A percentile compares a stretch with the other conserved stretches of the same genome.
phyloP scores from a whole-genome alignment of 2,797 vertebrate species.

The Acomys russatus region DNA sequence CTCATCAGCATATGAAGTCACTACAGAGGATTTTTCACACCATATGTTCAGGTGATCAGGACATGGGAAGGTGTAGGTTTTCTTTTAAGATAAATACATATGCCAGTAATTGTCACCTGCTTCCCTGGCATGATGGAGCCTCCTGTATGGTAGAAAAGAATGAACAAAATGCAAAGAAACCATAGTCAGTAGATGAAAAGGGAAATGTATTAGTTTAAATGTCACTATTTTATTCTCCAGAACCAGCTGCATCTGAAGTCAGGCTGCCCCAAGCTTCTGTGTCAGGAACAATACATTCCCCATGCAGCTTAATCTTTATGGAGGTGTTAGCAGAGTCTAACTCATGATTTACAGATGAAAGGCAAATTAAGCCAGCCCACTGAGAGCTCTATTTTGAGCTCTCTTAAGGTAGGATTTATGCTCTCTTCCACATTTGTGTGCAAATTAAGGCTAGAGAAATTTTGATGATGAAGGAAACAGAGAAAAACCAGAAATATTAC shows the following conservation, averaged over 20 bases:
- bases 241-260: not conserved
- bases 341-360: not conserved
- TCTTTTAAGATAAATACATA: not conserved
- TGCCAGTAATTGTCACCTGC: not conserved
- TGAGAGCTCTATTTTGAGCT: not conserved
- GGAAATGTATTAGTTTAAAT: not conserved
- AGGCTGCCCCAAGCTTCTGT: not conserved
- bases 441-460: not conserved
- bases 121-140: not conserved
- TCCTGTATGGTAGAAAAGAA: slow-evolving; percentile 1
- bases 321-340: not conserved
- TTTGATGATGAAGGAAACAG: not conserved
- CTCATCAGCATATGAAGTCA: not conserved
- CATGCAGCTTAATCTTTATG: not conserved
- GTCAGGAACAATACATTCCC: not conserved
- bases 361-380: not conserved
- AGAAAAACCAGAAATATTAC: not conserved
- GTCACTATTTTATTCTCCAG: not conserved
- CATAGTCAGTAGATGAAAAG: not conserved
- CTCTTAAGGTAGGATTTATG: not conserved
- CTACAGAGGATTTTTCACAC: not conserved
- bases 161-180: not conserved
- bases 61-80: not conserved
- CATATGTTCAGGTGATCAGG: not conserved
- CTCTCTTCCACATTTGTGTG: not conserved